Conservation (phyloP, 1,140 invertebrate genomes). For the Lutraria rhynchaena region DNA sequence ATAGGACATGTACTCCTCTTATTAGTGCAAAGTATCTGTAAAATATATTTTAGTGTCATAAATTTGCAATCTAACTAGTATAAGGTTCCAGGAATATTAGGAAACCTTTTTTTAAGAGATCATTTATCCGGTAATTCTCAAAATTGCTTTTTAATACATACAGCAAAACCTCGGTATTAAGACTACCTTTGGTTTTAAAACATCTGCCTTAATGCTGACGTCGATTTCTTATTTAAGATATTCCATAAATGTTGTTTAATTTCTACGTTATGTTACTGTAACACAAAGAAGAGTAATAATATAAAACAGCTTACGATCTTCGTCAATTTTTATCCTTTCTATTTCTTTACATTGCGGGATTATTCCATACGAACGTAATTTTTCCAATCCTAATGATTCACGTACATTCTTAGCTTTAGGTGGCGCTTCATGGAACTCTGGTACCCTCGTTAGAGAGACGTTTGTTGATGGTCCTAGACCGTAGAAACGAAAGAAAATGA, state of each 20-base stretch:
- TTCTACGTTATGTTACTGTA: no score
- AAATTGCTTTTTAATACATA: no score
- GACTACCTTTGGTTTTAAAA: no score
- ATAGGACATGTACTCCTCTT: no score
- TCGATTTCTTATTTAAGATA: no score
- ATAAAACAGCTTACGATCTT: constrained; percentile 17
- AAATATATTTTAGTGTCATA: not conserved
- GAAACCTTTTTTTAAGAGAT: no score
- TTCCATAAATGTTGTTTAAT: no score
- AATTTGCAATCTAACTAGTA: not conserved
- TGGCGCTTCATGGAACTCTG: not conserved
- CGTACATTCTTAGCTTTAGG: not conserved
- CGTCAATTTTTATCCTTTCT: constrained; percentile 16
- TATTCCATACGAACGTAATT: not conserved
- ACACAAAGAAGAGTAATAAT: no score
- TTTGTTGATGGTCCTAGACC: not conserved
- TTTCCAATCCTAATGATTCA: constrained; percentile 15
- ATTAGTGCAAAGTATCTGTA: not conserved
- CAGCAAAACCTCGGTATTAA: no score
- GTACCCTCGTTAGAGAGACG: not conserved
- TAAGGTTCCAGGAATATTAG: no score
- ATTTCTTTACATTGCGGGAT: constrained; percentile 20
- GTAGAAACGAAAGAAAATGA: not conserved
- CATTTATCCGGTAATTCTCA: no score
- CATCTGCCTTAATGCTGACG: no score